Conservation (phyloP, 2,888 invertebrate genomes). For the Arrhopalites spinosus region DNA sequence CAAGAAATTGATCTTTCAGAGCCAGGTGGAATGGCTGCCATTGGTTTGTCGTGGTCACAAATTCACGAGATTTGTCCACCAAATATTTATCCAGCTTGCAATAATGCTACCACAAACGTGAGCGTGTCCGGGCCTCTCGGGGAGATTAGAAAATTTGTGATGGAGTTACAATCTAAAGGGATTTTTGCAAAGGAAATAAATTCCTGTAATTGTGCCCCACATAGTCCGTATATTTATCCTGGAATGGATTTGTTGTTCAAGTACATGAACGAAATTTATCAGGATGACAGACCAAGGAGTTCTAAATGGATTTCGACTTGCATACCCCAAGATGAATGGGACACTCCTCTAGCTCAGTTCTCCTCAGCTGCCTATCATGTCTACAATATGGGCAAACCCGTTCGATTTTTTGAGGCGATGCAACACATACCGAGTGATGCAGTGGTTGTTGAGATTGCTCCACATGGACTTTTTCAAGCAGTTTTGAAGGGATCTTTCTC, state of each 20-base stretch:
- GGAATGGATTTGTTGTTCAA: not conserved
- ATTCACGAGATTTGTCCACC: conserved; percentile 73
- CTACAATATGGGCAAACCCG: conserved; percentile 77
- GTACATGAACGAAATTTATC: conserved; percentile 26
- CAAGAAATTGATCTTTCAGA: conserved; percentile 56
- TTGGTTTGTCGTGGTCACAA: conserved; percentile 64
- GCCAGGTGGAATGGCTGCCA: conserved; percentile 62
- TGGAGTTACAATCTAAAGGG: conserved; percentile 71
- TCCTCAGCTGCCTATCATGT: conserved; percentile 88
- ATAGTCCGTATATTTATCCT: conserved; percentile 58
- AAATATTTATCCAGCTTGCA: conserved; percentile 85
- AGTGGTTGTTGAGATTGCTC: conserved; percentile 65
- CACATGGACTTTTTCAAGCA: conserved; percentile 65
- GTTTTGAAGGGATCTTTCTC: conserved; percentile 64
- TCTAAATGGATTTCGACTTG: conserved; percentile 85
- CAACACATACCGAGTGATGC: conserved; percentile 64
- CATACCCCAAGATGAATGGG: conserved; percentile 74
- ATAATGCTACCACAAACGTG: conserved; percentile 91
- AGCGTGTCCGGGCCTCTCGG: conserved; percentile 86
- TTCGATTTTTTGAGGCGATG: conserved; percentile 69
- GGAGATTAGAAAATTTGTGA: conserved; percentile 71
- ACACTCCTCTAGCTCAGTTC: conserved; percentile 66
- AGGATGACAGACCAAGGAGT: conserved; percentile 63
- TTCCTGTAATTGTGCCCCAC: conserved; percentile 87
- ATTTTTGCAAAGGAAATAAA: conserved; percentile 83